These are phyloP conservation scores for Dryadula phaetusa DNA, from an alignment of 2,888 invertebrate genomes.

Conservation along the genomic window DNA sequence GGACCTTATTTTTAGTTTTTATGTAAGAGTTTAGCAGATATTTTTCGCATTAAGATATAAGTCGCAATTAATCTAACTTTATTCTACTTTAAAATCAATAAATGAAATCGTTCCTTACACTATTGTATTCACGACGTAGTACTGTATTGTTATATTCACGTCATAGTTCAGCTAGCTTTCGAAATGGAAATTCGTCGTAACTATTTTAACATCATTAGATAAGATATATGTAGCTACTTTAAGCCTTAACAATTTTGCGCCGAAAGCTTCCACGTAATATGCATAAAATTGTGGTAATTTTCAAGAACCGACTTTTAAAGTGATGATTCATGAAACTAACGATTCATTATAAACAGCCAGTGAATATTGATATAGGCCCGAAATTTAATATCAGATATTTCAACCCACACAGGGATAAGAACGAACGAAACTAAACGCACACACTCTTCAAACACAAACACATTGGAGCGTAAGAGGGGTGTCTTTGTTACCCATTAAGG, in stretches of 20 bases:
- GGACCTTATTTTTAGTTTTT: too few species aligned
- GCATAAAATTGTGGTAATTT: neutral
- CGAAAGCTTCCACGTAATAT: neutral
- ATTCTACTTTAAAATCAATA: neutral
- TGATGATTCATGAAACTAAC: conserved; percentile 31
- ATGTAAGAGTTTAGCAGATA: neutral
- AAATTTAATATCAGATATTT: conserved; percentile 83
- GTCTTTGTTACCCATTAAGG: conserved; percentile 84
- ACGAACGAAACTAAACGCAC: conserved; percentile 66
- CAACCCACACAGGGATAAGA: conserved; percentile 50
- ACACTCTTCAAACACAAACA: conserved; percentile 67
- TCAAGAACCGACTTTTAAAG: conserved; percentile 27
- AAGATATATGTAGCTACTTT: conserved; percentile 2
- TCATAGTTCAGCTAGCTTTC: neutral
- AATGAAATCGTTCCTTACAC: neutral
- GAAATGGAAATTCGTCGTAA: neutral
- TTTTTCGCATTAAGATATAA: neutral
- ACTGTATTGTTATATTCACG: too few species aligned
- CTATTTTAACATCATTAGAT: conserved; percentile 1
- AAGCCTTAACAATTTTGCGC: neutral
- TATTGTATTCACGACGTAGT: too few species aligned
- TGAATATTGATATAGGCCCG: conserved; percentile 72
- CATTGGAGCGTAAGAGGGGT: conserved; percentile 78
- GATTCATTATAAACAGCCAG: conserved; percentile 40
- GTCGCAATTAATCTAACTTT: too few species aligned